Percentiles rank a stretch among this genome's conserved stretches.
phyloP scores from a whole-genome alignment of 1,140 invertebrate genomes.

The Bombus breviceps region DNA sequence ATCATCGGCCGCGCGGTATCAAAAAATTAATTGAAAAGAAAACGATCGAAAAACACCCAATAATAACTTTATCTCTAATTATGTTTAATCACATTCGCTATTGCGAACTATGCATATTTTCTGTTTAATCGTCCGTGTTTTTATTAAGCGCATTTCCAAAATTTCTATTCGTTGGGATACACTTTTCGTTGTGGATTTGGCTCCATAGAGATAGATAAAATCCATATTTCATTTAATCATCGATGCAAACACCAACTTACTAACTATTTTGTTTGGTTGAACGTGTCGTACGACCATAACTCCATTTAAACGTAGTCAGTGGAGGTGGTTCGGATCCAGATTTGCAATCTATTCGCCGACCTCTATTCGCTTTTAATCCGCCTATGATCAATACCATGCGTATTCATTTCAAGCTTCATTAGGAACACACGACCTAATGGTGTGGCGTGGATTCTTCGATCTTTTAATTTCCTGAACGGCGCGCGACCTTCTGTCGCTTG shows the following conservation, averaged over 20 bases:
- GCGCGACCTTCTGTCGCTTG: no score
- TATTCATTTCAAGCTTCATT: slow-evolving; percentile 47
- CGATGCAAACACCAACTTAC: slow-evolving; percentile 15
- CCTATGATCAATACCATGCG: slow-evolving; percentile 39
- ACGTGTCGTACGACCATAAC: neutral
- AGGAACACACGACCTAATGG: slow-evolving; percentile 12
- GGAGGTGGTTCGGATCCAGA: neutral
- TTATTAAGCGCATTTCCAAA: neutral
- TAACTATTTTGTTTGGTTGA: slow-evolving; percentile 12
- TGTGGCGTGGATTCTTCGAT: slow-evolving; percentile 8
- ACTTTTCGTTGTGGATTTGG: neutral
- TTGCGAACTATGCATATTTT: no score
- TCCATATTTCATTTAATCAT: neutral
- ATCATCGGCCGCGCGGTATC: no score
- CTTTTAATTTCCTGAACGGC: neutral
- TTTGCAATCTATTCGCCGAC: slow-evolving; percentile 28
- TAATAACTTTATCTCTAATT: no score
- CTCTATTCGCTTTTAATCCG: slow-evolving; percentile 13
- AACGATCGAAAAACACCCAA: no score
- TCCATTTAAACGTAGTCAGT: slow-evolving; percentile 7
- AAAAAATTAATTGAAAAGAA: no score
- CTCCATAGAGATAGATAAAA: neutral
- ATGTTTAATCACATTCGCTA: no score
- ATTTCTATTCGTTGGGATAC: neutral
- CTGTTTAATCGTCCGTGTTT: neutral